phyloP scores from a whole-genome alignment of 2,888 invertebrate genomes.

The Ischnura elegans region DNA sequence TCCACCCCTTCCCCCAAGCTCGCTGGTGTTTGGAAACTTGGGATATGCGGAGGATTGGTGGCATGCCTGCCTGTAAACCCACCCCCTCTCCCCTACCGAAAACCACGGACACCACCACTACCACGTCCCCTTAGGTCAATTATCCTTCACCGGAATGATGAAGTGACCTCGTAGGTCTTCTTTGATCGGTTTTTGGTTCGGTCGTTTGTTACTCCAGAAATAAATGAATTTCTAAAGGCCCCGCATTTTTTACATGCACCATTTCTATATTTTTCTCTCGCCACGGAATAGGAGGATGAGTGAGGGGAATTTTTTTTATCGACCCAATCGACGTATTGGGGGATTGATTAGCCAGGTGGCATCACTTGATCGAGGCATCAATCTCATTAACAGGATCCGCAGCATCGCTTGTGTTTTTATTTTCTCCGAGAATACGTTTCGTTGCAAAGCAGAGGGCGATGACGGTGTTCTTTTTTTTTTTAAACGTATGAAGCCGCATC shows the following conservation, averaged over 20 bases:
- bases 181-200: neutral
- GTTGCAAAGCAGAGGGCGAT: neutral
- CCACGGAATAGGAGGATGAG: neutral
- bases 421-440: neutral
- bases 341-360: neutral
- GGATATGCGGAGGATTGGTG: neutral
- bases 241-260: neutral
- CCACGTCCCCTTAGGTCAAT: neutral
- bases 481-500: neutral
- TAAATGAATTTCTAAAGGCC: neutral
- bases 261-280: neutral
- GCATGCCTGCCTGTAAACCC: neutral
- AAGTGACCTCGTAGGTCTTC: slow-evolving; percentile 11
- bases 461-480: neutral
- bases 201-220: neutral
- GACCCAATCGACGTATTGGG: neutral
- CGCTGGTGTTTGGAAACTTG: neutral
- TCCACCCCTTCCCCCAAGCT: neutral
- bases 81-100: too few species aligned
- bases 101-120: neutral
- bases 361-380: neutral
- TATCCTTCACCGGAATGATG: neutral
- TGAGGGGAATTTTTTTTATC: too few species aligned
- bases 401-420: neutral
- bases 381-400: neutral